A percentile compares a stretch with the other conserved stretches of the same genome.
These are phyloP conservation scores for Patella pellucida DNA, from an alignment of 2,888 invertebrate species.

Conservation along the genomic window DNA sequence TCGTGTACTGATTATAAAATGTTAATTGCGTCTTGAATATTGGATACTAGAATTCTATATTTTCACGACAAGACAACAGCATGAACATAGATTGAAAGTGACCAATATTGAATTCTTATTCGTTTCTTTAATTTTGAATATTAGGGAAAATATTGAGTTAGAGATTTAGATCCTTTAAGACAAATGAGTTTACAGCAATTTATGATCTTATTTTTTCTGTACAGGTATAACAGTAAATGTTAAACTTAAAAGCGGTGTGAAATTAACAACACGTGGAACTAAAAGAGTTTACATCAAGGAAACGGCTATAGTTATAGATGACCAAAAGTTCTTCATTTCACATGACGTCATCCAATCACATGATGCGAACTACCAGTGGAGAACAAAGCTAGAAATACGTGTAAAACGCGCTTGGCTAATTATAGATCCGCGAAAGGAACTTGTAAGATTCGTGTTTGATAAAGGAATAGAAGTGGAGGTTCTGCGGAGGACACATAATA, in stretches of 20 bases:
- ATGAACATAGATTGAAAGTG: too few relatives aligned
- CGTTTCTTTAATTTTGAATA: too few relatives aligned
- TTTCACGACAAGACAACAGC: too few relatives aligned
- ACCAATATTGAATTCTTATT: too few relatives aligned
- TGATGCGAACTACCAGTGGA: not conserved
- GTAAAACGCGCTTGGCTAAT: slow-evolving; percentile 4
- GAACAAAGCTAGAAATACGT: not conserved
- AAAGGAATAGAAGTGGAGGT: not conserved
- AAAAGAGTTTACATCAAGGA: slow-evolving; percentile 2
- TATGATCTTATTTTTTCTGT: not conserved
- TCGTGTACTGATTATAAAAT: too few relatives aligned
- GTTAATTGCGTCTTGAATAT: too few relatives aligned
- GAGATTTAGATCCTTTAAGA: too few relatives aligned
- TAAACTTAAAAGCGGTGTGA: not conserved
- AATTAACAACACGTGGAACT: not conserved
- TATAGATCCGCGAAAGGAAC: not conserved
- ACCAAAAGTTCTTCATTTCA: not conserved
- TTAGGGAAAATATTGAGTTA: too few relatives aligned
- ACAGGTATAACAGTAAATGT: not conserved
- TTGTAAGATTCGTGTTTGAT: not conserved
- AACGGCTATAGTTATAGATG: not conserved
- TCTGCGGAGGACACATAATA: not conserved
- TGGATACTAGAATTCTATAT: too few relatives aligned
- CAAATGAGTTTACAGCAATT: not conserved
- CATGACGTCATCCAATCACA: not conserved